Base-by-base conservation (phyloP, 2,797 vertebrate genomes). In the Sandelia bainsii region DNA sequence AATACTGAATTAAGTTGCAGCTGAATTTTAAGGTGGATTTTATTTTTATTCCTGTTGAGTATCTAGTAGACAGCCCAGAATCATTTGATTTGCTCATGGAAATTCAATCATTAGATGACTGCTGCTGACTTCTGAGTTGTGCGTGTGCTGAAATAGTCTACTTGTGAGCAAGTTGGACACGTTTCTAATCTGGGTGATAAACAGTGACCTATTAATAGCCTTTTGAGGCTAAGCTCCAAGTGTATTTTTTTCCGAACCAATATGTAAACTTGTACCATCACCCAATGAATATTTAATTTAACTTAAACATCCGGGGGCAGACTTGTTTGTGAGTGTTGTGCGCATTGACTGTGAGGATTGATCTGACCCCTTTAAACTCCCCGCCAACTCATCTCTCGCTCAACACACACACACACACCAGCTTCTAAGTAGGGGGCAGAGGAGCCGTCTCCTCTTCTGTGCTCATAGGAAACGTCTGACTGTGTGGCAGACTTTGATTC, bases 401-500 rank as follows among this genome's bases (percentile, higher is more conserved):
- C 60, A n/a, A 48, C 64, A 79, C 60, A 76, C 67, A 71, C 46
- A 25, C 29, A 19, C 9, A 25, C 54, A 40, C 25, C 13, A 34
- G 45, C 54, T 63, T 50, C 51, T 37, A 37, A 59, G 75, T 61
- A 27, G 73, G 76, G 58, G 59, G 64, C 8, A 46, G 62, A 74
- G 58, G 62, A 78, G 72, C 60, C 27, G 29, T 52, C 63, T 57
- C 39, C 32, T 77, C 54, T 66, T 66, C 60, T 54, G 58, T 39
- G 53, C 69, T 75, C 76, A 81, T 20, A 62, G 72, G 61, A 81
- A 69, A 72, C 64, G 80, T 74, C 84, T 59, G 61, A 80, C 75
- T 71, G 65, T 61, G 70, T 69, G 45, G 66, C 42, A 67, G 62
- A 80, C 92, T 89, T 87, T 90, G 91, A 93, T 81, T 87, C 68